Conservation (phyloP, 2,888 invertebrate genomes). For the Julus scandinavius region DNA sequence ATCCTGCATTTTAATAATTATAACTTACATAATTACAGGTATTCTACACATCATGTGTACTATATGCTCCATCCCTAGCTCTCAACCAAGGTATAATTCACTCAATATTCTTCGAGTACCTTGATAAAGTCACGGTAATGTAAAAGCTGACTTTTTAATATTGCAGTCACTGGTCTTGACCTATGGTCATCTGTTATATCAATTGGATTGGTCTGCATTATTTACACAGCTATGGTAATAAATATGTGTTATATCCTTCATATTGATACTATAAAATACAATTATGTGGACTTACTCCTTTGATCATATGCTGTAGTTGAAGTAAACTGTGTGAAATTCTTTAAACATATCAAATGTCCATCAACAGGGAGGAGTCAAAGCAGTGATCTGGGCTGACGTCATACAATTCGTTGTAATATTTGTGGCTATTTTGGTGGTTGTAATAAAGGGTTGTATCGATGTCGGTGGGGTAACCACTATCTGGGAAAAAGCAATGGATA, state of each 20-base stretch:
- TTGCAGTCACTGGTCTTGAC: slow-evolving; percentile 57
- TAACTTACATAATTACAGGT: slow-evolving; percentile 16
- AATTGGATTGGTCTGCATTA: slow-evolving; percentile 65
- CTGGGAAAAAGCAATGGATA: slow-evolving; percentile 59
- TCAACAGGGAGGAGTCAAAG: slow-evolving; percentile 65
- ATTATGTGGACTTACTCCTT: too few species aligned
- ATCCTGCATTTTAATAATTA: too few species aligned
- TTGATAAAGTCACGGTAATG: neutral
- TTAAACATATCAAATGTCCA: too few species aligned
- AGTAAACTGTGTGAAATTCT: too few species aligned
- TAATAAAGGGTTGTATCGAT: slow-evolving; percentile 62
- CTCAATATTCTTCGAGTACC: neutral
- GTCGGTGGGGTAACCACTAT: slow-evolving; percentile 62
- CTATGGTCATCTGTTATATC: slow-evolving; percentile 66
- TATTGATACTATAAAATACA: too few species aligned
- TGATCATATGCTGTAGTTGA: too few species aligned
- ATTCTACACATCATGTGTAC: slow-evolving; percentile 52
- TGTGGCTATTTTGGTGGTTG: slow-evolving; percentile 63
- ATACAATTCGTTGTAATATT: slow-evolving; percentile 65
- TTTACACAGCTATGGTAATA: slow-evolving; percentile 67
- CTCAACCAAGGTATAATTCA: slow-evolving; percentile 42
- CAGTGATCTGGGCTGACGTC: slow-evolving; percentile 66
- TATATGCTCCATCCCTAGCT: slow-evolving; percentile 50
- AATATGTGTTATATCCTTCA: too few species aligned
- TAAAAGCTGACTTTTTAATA: neutral